phyloP scores from a whole-genome alignment of 2,113 vertebrate species.

The Daphoenositta chrysoptera region DNA sequence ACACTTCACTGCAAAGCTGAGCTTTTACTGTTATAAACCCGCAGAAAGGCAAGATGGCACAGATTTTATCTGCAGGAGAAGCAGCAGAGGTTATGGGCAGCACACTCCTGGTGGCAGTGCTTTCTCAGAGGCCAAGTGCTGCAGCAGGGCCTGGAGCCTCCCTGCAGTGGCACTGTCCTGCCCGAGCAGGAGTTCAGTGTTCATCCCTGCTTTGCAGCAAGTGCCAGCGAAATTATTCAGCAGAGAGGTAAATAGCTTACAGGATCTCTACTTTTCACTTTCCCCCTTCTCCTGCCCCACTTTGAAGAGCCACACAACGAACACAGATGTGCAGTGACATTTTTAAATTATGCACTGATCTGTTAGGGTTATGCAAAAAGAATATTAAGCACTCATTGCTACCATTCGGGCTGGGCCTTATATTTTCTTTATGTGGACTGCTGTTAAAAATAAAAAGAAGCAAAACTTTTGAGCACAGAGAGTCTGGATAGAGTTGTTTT shows the following conservation, averaged over 20 bases:
- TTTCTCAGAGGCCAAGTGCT: neutral
- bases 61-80: neutral
- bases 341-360: neutral
- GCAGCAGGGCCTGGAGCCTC: neutral
- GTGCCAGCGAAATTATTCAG: neutral
- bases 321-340: constrained; percentile 22
- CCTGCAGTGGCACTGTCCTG: neutral
- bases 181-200: neutral
- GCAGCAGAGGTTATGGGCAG: neutral
- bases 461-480: neutral
- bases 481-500: neutral
- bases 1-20: neutral
- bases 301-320: neutral
- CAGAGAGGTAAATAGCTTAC: neutral
- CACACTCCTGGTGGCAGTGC: neutral
- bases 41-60: neutral
- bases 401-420: neutral
- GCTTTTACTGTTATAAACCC: neutral
- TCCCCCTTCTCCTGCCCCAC: neutral
- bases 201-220: neutral
- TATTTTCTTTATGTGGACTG: neutral
- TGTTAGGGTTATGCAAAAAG: neutral
- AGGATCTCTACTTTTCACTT: neutral
- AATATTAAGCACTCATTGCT: neutral
- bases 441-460: neutral